These are phyloP conservation scores for Cyprinodon brontotheroides DNA, from an alignment of 2,113 vertebrate genomes.

Conservation along the genomic window DNA sequence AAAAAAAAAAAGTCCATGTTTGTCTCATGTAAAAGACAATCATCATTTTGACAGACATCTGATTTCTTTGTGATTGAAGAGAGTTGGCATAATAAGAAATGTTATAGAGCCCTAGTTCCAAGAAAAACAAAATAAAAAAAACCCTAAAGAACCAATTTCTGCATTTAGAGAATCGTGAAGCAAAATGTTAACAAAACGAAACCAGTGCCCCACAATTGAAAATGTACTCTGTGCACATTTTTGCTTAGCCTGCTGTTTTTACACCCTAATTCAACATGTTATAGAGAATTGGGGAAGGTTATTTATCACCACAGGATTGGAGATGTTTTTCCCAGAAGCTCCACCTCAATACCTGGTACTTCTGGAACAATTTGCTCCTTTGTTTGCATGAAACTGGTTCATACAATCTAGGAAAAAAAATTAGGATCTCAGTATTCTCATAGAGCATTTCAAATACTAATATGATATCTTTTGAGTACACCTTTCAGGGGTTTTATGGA, in stretches of 20 bases:
- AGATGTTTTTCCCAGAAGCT: constrained; percentile 68
- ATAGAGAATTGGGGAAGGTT: constrained; percentile 66
- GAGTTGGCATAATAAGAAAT: constrained; percentile 3
- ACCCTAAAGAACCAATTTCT: constrained; percentile 18
- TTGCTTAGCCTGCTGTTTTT: constrained; percentile 54
- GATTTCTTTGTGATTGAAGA: constrained; percentile 21
- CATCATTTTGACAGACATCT: constrained; percentile 54
- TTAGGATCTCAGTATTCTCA: not conserved
- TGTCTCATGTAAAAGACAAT: constrained; percentile 40
- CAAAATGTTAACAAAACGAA: constrained; percentile 36
- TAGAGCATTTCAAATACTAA: too few relatives aligned
- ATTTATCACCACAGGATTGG: constrained; percentile 69
- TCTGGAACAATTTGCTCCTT: constrained; percentile 80
- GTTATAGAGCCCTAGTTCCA: constrained; percentile 2
- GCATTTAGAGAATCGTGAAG: constrained; percentile 51
- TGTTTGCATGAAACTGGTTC: constrained; percentile 24
- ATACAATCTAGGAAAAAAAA: not conserved
- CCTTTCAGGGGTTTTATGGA: too few relatives aligned
- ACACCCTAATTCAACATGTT: constrained; percentile 58
- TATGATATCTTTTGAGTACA: too few relatives aligned
- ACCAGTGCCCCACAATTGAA: constrained; percentile 12
- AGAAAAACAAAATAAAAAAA: constrained; percentile 46
- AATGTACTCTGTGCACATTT: constrained; percentile 24
- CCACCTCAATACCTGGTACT: constrained; percentile 66
- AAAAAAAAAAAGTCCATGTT: constrained; percentile 59